Conservation (phyloP, 2,113 vertebrate species). For the Sylvia atricapilla region DNA sequence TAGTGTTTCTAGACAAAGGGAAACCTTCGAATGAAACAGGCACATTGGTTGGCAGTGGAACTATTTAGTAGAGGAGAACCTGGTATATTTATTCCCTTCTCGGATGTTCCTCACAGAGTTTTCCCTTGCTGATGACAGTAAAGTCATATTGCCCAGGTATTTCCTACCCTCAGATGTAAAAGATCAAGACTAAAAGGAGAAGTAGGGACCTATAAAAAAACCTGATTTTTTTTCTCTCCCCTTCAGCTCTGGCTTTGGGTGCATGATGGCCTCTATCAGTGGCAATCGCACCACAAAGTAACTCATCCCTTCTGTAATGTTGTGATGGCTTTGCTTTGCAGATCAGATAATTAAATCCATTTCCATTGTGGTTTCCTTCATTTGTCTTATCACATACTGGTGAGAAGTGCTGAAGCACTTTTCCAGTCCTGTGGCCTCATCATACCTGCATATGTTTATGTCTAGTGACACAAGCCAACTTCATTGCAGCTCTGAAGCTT, state of each 20-base stretch:
- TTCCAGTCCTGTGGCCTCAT: neutral
- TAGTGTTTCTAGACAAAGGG: neutral
- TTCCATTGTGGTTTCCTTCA: neutral
- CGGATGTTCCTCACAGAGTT: neutral
- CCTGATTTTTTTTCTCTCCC: neutral
- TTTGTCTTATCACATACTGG: neutral
- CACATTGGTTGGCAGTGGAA: neutral
- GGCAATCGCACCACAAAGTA: neutral
- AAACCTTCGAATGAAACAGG: neutral
- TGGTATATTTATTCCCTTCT: neutral
- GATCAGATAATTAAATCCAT: neutral
- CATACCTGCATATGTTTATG: neutral
- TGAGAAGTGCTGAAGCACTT: neutral
- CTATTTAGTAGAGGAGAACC: neutral
- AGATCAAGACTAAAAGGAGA: neutral
- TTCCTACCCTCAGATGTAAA: neutral
- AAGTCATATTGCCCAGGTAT: neutral
- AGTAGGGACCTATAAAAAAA: neutral
- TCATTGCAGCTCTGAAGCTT: neutral
- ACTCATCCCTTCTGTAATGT: too few relatives aligned
- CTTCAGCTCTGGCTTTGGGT: neutral
- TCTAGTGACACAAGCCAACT: neutral
- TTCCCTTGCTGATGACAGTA: neutral
- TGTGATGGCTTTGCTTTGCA: neutral
- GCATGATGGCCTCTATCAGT: neutral